Evolutionary conservation across 2,888 invertebrate species (phyloP).

Genomic region (Catocala sponsa): DNA sequence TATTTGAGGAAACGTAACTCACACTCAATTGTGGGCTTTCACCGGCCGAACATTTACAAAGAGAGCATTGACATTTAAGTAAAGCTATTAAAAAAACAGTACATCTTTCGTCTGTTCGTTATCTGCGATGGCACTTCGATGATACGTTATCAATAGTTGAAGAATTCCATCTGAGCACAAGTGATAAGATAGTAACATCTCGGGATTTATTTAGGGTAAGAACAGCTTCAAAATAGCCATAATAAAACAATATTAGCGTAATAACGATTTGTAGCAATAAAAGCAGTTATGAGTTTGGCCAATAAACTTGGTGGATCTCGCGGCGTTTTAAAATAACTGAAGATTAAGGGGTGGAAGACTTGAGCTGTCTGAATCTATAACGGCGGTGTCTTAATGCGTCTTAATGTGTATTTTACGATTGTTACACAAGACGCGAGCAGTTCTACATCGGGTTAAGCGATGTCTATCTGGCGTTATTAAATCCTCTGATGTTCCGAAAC

Average conservation of each 20-base stretch:
- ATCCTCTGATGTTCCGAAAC: constrained; percentile 85
- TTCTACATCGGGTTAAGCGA: constrained; percentile 85
- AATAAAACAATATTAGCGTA: constrained; percentile 83
- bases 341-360: constrained; percentile 83
- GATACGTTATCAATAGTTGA: constrained; percentile 55
- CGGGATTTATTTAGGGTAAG: constrained; percentile 69
- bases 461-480: constrained; percentile 85
- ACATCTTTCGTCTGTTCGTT: constrained; percentile 48
- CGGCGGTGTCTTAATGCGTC: constrained; percentile 82
- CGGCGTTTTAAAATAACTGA: constrained; percentile 82
- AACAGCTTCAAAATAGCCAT: constrained; percentile 70
- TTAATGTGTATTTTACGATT: constrained; percentile 88
- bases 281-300: constrained; percentile 80
- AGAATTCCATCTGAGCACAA: constrained; percentile 63
- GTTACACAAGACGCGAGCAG: constrained; percentile 85
- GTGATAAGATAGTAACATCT: constrained; percentile 70
- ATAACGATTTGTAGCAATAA: constrained; percentile 84
- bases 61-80: constrained; percentile 61
- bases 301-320: constrained; percentile 81
- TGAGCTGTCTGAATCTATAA: constrained; percentile 72
- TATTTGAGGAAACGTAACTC: constrained; percentile 68
- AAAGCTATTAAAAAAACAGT: constrained; percentile 45
- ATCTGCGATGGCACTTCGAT: constrained; percentile 51
- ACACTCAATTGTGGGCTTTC: constrained; percentile 65
- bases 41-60: constrained; percentile 54